phyloP scores from a whole-genome alignment of 2,888 invertebrate species.

The Venusia cambrica region DNA sequence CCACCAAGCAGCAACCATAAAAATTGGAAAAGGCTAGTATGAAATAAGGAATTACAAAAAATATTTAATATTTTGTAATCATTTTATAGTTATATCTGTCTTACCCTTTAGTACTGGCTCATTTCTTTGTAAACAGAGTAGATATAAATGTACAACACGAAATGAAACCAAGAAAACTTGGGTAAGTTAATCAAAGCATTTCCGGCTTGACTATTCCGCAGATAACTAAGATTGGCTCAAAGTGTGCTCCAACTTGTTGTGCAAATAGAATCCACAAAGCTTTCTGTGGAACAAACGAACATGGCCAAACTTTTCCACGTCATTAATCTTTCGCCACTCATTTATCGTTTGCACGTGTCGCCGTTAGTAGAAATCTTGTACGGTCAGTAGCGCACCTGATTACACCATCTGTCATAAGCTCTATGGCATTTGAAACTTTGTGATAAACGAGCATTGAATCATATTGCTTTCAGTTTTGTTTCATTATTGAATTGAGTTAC shows the following conservation, averaged over 20 bases:
- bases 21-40: too few relatives aligned
- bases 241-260: conserved; percentile 35
- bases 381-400: conserved; percentile 42
- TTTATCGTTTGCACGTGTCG: conserved; percentile 54
- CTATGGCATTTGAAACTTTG: conserved; percentile 23
- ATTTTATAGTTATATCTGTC: too few relatives aligned
- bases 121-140: too few relatives aligned
- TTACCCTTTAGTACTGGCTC: too few relatives aligned
- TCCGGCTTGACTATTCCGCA: conserved; percentile 18
- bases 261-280: conserved; percentile 37
- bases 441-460: conserved; percentile 10
- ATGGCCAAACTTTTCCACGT: conserved; percentile 47
- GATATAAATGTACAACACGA: not conserved
- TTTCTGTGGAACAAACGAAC: conserved; percentile 39
- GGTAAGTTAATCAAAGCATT: conserved; percentile 18
- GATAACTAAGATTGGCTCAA: conserved; percentile 23
- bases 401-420: conserved; percentile 39
- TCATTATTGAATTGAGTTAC: not conserved
- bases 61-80: too few relatives aligned
- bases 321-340: conserved; percentile 58
- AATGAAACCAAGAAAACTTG: conserved; percentile 8
- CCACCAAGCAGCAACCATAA: too few relatives aligned
- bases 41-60: too few relatives aligned
- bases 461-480: conserved; percentile 5
- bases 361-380: conserved; percentile 45